Conservation (phyloP, 2,888 invertebrate genomes). For the Hipparchia semele region DNA sequence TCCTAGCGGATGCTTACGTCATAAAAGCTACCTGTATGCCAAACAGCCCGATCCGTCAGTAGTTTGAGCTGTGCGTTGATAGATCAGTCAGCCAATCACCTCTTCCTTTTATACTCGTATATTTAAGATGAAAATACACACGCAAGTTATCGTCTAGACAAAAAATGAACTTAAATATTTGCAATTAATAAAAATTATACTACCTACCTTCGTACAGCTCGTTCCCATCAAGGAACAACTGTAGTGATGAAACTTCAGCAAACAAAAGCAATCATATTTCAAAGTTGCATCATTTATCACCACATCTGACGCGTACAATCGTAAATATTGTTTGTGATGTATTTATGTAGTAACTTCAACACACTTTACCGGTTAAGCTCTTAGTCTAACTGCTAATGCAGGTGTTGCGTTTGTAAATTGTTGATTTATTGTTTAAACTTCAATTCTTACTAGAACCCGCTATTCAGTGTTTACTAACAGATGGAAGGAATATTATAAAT, state of each 20-base stretch:
- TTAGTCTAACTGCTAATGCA: constrained; percentile 33
- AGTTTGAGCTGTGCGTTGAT: no score
- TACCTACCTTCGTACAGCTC: neutral
- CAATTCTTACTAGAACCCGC: constrained; percentile 17
- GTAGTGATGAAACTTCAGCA: constrained; percentile 35
- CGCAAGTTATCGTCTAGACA: no score
- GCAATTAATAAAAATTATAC: no score
- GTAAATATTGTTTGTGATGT: constrained; percentile 55
- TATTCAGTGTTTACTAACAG: constrained; percentile 29
- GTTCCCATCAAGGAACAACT: neutral
- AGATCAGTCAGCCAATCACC: no score
- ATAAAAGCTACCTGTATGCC: no score
- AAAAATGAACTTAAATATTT: no score
- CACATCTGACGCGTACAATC: constrained; percentile 45
- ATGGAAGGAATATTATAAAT: constrained; percentile 16
- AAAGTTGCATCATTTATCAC: constrained; percentile 56
- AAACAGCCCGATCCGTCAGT: no score
- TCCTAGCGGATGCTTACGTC: no score
- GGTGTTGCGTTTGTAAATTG: constrained; percentile 33
- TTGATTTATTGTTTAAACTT: constrained; percentile 24
- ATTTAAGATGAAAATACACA: no score
- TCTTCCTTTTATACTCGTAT: no score
- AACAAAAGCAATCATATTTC: constrained; percentile 40
- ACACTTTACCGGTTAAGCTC: constrained; percentile 38
- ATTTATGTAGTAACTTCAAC: constrained; percentile 55